Evolutionary conservation across 2,113 vertebrate species (phyloP).

Genomic region (Colius striatus): DNA sequence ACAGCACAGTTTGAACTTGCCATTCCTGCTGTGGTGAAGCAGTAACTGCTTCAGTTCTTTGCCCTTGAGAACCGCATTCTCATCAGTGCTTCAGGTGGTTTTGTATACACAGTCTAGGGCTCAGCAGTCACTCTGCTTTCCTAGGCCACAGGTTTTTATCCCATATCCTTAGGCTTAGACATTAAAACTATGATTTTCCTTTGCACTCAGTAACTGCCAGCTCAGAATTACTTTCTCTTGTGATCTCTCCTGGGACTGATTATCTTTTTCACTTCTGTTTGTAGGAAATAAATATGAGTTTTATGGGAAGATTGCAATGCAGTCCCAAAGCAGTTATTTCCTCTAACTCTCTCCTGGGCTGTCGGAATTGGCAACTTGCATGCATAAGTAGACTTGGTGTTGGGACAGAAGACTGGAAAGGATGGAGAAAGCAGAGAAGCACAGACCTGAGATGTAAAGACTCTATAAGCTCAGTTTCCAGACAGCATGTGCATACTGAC

Average conservation of each 20-base stretch:
- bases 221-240: neutral
- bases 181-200: neutral
- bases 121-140: neutral
- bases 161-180: neutral
- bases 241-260: neutral
- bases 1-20: neutral
- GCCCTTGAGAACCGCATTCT: neutral
- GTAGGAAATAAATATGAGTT: neutral
- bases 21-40: neutral
- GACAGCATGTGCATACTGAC: neutral
- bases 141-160: neutral
- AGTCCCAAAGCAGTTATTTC: neutral
- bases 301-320: neutral
- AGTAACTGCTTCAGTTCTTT: neutral
- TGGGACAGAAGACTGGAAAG: neutral
- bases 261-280: neutral
- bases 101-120: neutral
- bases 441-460: neutral
- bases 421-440: neutral
- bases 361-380: neutral
- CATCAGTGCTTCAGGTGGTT: accelerated
- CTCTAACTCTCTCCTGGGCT: neutral
- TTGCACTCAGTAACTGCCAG: neutral
- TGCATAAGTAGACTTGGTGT: neutral
- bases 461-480: neutral